A percentile compares a stretch with the other conserved stretches of the same genome.
Evolutionary conservation across 2,113 vertebrate genomes (phyloP).

Genomic region (Procavia capensis): DNA sequence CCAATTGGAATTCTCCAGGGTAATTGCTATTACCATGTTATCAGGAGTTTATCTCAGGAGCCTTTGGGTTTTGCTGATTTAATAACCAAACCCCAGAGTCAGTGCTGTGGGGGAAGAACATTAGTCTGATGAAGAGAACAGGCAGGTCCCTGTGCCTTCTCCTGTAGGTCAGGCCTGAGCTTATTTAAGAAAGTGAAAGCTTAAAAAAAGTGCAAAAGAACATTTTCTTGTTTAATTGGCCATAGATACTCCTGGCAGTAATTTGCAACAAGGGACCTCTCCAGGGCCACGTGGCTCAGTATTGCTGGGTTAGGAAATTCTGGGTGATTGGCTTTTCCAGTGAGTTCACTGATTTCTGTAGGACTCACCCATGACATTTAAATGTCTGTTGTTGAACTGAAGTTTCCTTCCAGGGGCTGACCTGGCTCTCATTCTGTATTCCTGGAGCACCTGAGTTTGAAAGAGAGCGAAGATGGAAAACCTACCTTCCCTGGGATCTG

Average conservation of each 20-base stretch:
- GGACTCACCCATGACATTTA: background rate
- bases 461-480: background rate
- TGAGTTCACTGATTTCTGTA: conserved; percentile 40
- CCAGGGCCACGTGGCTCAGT: conserved; percentile 32
- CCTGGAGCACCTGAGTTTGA: fast-evolving
- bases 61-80: conserved; percentile 56
- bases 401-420: background rate
- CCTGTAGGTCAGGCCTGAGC: background rate
- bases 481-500: background rate
- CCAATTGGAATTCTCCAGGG: conserved; percentile 44
- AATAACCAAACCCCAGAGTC: conserved; percentile 7
- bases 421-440: background rate
- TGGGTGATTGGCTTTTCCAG: conserved; percentile 32
- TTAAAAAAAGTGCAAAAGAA: background rate
- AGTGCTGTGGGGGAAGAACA: background rate
- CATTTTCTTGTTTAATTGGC: conserved; percentile 68
- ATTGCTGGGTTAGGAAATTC: background rate
- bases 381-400: background rate
- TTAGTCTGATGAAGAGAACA: background rate
- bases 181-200: conserved; percentile 40
- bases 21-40: conserved; percentile 9
- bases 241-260: conserved; percentile 59
- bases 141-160: background rate
- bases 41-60: conserved; percentile 39
- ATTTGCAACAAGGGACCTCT: conserved; percentile 28